These are phyloP conservation scores for Cyanoliseus patagonus DNA, from an alignment of 2,113 vertebrate genomes.

Conservation along the genomic window DNA sequence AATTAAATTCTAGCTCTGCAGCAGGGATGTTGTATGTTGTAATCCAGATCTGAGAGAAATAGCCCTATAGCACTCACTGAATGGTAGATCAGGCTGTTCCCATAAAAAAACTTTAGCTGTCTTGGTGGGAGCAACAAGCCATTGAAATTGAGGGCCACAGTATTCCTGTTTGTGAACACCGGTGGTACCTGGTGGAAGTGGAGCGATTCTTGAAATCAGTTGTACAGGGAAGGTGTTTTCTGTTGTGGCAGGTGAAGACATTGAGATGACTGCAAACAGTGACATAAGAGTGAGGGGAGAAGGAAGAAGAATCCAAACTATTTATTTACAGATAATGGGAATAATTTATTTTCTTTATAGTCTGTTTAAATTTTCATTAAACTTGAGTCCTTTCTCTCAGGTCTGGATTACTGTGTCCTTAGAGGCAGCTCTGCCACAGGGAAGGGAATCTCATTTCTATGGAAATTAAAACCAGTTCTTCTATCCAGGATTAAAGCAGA, in stretches of 20 bases:
- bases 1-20: slow-evolving; percentile 14
- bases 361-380: slow-evolving; percentile 20
- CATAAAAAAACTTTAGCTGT: neutral
- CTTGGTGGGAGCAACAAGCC: neutral
- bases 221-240: neutral
- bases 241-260: neutral
- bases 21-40: neutral
- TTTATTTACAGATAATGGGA: slow-evolving; percentile 7
- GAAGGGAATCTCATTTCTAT: slow-evolving; percentile 47
- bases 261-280: accelerated
- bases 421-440: neutral
- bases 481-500: slow-evolving; percentile 20
- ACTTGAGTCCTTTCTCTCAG: neutral
- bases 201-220: neutral
- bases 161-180: neutral
- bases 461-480: slow-evolving; percentile 43
- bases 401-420: neutral
- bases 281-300: neutral
- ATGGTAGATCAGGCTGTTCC: neutral
- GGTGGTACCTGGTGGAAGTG: neutral
- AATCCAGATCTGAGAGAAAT: neutral
- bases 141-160: neutral
- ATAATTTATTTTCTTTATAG: neutral
- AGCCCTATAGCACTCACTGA: neutral
- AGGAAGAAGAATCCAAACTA: neutral